Percentiles rank a stretch among this genome's conserved stretches.
Evolutionary conservation across 2,113 vertebrate species (phyloP).

Genomic region (Phalacrocorax pelagicus): DNA sequence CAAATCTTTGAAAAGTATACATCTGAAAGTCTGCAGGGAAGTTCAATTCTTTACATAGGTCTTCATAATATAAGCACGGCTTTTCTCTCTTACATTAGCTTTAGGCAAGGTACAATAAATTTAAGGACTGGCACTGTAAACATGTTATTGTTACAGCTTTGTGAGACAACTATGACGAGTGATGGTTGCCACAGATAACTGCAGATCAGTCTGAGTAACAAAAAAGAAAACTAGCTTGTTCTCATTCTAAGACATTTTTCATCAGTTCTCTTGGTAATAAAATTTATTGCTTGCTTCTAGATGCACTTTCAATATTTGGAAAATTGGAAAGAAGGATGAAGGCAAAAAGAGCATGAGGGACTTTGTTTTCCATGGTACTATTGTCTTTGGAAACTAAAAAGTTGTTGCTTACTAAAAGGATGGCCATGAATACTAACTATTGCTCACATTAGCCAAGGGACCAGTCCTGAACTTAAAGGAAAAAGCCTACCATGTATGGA

Average conservation of each 20-base stretch:
- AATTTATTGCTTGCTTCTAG: neutral
- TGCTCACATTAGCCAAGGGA: neutral
- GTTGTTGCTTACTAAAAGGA: slow-evolving; percentile 22
- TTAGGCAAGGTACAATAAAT: neutral
- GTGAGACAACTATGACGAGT: neutral
- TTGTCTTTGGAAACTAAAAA: slow-evolving; percentile 16
- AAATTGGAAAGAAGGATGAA: neutral
- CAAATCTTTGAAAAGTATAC: neutral
- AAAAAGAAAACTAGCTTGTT: neutral
- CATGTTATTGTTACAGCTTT: neutral
- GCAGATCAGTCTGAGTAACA: neutral
- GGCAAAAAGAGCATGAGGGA: neutral
- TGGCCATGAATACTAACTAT: slow-evolving; percentile 54
- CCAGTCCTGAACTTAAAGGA: neutral
- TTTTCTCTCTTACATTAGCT: neutral
- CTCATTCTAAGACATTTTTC: neutral
- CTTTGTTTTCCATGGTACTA: neutral
- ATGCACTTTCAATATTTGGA: neutral
- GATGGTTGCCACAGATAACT: neutral
- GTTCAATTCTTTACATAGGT: neutral
- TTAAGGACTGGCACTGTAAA: neutral
- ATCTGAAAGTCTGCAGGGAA: neutral
- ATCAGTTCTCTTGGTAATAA: neutral
- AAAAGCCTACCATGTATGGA: neutral
- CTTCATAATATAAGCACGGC: neutral